phyloP scores from a whole-genome alignment of 1,140 invertebrate genomes.

The Maniola jurtina region DNA sequence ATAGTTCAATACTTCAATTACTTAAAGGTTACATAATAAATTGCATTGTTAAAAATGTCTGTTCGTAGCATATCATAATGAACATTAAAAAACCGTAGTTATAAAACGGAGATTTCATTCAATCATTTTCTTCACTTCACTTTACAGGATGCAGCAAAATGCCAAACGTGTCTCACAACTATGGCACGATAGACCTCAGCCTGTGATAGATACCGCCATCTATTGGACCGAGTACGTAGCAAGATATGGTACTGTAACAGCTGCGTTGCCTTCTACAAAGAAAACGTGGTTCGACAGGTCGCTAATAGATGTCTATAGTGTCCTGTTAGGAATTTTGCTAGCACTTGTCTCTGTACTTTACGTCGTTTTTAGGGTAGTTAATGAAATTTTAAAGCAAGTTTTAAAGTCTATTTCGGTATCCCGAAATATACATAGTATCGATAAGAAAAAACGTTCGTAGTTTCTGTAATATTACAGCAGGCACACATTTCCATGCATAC shows the following conservation, averaged over 20 bases:
- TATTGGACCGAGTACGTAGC: conserved; percentile 80
- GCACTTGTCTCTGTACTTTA: conserved; percentile 32
- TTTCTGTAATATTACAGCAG: too few species aligned
- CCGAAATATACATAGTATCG: neutral
- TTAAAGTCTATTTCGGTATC: neutral
- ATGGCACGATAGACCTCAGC: conserved; percentile 69
- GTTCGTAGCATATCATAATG: too few species aligned
- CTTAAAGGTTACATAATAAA: too few species aligned
- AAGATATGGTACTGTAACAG: conserved; percentile 54
- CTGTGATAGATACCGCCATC: conserved; percentile 73
- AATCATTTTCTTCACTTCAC: conserved; percentile 29
- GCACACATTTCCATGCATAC: too few species aligned
- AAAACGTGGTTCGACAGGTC: conserved; percentile 47
- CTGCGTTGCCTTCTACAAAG: conserved; percentile 40
- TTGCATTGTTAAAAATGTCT: too few species aligned
- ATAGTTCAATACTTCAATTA: too few species aligned
- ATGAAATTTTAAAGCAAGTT: neutral
- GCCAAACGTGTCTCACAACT: conserved; percentile 61
- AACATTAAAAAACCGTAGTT: too few species aligned
- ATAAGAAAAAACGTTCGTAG: neutral
- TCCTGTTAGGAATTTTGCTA: conserved; percentile 37
- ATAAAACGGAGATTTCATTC: too few species aligned
- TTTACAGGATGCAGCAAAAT: conserved; percentile 67
- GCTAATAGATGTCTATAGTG: conserved; percentile 57
- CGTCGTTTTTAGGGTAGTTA: neutral